phyloP scores from a whole-genome alignment of 2,113 vertebrate species.

The Rutilus rutilus region DNA sequence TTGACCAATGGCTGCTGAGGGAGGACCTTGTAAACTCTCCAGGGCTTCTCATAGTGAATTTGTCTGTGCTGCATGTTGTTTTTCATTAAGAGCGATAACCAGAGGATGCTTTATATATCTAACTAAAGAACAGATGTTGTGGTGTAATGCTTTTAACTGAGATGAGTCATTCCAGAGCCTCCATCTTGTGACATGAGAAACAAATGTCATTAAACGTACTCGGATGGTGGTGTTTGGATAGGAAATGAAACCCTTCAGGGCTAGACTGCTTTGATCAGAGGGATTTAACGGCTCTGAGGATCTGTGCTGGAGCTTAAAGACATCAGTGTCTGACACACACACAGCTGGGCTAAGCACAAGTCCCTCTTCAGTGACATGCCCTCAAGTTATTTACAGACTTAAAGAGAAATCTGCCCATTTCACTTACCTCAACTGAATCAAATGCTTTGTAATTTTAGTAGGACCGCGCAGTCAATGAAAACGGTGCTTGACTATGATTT shows the following conservation, averaged over 20 bases:
- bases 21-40: not conserved
- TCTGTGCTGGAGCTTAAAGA: conserved; percentile 30
- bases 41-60: conserved; percentile 20
- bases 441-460: not conserved
- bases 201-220: conserved; percentile 15
- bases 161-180: not conserved
- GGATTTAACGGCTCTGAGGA: conserved; percentile 17
- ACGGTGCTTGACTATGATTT: not conserved
- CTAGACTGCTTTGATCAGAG: conserved; percentile 44
- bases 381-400: conserved; percentile 21
- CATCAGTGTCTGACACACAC: conserved; percentile 23
- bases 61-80: not conserved
- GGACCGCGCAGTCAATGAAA: not conserved
- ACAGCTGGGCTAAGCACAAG: conserved; percentile 22
- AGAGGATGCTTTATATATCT: conserved; percentile 3
- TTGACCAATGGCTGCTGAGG: conserved; percentile 19
- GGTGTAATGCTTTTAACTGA: conserved; percentile 3
- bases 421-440: not conserved
- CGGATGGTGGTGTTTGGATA: conserved; percentile 16
- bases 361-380: conserved; percentile 5
- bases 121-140: conserved; percentile 12
- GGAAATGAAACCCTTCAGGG: conserved; percentile 31
- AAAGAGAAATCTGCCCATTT: not conserved
- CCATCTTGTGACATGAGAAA: not conserved
- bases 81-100: not conserved